phyloP scores from a whole-genome alignment of 2,888 invertebrate species.

The Hydraecia micacea region DNA sequence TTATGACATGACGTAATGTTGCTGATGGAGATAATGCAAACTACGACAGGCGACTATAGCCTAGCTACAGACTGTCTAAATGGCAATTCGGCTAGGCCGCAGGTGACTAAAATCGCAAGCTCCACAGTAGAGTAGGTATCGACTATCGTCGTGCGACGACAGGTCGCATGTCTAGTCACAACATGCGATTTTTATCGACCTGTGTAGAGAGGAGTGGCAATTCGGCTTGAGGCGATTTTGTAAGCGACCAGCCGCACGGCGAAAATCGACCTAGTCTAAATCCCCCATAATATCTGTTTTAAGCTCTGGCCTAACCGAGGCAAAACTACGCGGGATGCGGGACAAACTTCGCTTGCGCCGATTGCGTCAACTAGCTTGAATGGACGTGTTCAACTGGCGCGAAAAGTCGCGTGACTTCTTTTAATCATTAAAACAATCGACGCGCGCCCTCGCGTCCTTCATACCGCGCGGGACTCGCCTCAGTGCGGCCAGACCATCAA shows the following conservation, averaged over 20 bases:
- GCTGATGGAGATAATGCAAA: not conserved
- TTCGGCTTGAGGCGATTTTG: too few species aligned
- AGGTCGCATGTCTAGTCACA: not conserved
- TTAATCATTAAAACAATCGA: not conserved
- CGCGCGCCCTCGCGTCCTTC: not conserved
- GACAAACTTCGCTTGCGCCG: not conserved
- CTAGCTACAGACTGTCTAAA: not conserved
- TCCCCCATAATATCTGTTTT: constrained; percentile 11
- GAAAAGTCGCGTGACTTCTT: not conserved
- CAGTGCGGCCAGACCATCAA: not conserved
- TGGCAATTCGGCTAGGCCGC: not conserved
- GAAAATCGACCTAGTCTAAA: constrained; percentile 5
- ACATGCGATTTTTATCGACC: not conserved
- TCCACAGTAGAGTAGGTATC: not conserved
- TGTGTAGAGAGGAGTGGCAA: too few species aligned
- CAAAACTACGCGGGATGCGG: not conserved
- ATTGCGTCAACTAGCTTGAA: not conserved
- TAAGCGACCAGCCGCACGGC: too few species aligned
- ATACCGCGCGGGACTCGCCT: not conserved
- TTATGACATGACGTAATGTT: not conserved
- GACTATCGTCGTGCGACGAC: not conserved
- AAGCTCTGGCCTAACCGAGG: not conserved
- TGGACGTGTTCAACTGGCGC: not conserved
- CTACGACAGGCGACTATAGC: not conserved
- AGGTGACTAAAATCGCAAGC: not conserved